phyloP scores from a whole-genome alignment of 53 echinoderm and acorn worm genomes.

The Hippasteria phrygiana region DNA sequence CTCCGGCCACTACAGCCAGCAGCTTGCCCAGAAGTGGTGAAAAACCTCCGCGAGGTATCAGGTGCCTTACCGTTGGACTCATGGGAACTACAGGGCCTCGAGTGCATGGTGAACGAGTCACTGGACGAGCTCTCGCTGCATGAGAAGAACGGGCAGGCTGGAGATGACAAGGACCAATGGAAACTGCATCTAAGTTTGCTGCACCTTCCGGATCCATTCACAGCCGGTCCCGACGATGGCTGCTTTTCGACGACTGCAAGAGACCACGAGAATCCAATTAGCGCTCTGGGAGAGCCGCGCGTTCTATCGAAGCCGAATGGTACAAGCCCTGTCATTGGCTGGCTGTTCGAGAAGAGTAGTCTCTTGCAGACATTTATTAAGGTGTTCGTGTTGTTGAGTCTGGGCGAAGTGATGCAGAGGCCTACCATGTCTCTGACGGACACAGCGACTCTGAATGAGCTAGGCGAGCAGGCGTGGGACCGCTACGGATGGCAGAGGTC shows the following conservation, averaged over 20 bases:
- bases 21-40: constrained; percentile 23
- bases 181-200: not conserved
- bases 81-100: not conserved
- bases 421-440: constrained; percentile 71
- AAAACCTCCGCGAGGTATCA: constrained; percentile 21
- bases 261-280: not conserved
- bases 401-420: constrained; percentile 69
- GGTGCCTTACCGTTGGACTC: not conserved
- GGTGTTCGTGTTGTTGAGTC: constrained; percentile 64
- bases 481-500: constrained; percentile 75
- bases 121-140: not conserved
- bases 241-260: not conserved
- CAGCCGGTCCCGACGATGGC: not conserved
- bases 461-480: constrained; percentile 54
- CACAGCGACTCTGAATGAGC: constrained; percentile 69
- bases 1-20: constrained; percentile 52
- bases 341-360: constrained; percentile 60
- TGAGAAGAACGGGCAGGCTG: not conserved
- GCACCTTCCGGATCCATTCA: constrained; percentile 38
- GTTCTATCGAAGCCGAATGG: not conserved
- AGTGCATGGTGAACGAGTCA: constrained; percentile 30
- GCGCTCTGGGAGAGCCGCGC: not conserved
- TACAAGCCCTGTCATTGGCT: constrained; percentile 12
- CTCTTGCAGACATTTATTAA: constrained; percentile 48
- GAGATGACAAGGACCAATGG: not conserved